phyloP scores from a whole-genome alignment of 2,797 vertebrate species.

The Otolemur crassicaudatus region DNA sequence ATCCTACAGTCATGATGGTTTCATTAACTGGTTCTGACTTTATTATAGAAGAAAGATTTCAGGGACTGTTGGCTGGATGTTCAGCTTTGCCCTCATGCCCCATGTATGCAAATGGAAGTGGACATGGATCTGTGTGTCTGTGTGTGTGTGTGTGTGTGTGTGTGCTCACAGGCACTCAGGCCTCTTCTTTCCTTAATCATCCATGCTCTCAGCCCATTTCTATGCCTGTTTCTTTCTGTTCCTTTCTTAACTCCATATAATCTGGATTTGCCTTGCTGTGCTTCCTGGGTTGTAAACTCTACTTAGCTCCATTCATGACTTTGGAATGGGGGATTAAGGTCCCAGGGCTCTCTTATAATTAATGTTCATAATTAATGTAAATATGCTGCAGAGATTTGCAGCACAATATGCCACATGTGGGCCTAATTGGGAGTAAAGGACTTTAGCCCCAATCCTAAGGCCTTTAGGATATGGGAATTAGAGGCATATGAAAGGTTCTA shows the following conservation, averaged over 20 bases:
- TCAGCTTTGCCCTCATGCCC: background rate
- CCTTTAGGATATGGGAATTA: constrained; percentile 66
- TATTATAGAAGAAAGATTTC: background rate
- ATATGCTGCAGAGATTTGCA: constrained; percentile 44
- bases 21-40: background rate
- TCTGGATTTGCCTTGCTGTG: constrained; percentile 12
- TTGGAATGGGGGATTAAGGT: constrained; percentile 45
- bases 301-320: constrained; percentile 21
- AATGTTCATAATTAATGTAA: constrained; percentile 77
- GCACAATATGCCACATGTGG: constrained; percentile 53
- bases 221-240: background rate
- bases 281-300: constrained; percentile 9
- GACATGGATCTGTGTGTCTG: background rate
- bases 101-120: background rate
- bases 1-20: background rate
- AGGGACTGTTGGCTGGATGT: background rate
- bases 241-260: background rate
- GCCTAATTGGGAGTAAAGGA: constrained; percentile 67
- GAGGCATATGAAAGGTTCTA: constrained; percentile 10
- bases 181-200: background rate
- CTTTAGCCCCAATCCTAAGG: constrained; percentile 51
- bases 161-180: too few species aligned
- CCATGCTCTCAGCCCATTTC: background rate
- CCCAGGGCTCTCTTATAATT: constrained; percentile 61
- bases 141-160: background rate